Conservation (phyloP, 2,113 vertebrate species). For the Apus apus region DNA sequence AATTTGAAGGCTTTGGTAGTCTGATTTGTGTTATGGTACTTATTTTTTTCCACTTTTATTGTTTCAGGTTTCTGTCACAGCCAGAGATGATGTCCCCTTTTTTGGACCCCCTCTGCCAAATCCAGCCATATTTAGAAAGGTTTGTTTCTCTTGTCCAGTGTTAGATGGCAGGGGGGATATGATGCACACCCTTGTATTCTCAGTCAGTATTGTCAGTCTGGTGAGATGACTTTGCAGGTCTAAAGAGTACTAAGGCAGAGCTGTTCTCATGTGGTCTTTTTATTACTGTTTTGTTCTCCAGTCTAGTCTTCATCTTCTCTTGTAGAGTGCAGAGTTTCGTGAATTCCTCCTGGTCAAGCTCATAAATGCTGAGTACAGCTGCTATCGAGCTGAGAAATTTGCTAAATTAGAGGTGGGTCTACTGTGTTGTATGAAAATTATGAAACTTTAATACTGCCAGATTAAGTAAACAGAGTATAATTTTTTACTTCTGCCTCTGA, state of each 20-base stretch:
- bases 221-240: neutral
- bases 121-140: constrained; percentile 75
- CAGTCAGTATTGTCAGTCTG: neutral
- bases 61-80: constrained; percentile 76
- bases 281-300: neutral
- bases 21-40: neutral
- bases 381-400: constrained; percentile 88
- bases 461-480: neutral
- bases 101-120: constrained; percentile 72
- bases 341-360: constrained; percentile 90
- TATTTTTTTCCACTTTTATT: neutral
- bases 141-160: constrained; percentile 18
- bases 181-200: neutral
- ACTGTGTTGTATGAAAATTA: neutral
- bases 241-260: neutral
- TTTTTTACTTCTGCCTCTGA: neutral
- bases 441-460: neutral
- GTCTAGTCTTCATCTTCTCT: neutral
- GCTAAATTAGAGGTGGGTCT: constrained; percentile 84
- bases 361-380: constrained; percentile 92
- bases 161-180: neutral
- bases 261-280: neutral
- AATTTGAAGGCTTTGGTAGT: neutral
- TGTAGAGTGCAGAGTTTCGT: constrained; percentile 80
- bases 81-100: constrained; percentile 73